Evolutionary conservation across 2,797 vertebrate species (phyloP).

Genomic region (Sebastiscus albofasciatus): DNA sequence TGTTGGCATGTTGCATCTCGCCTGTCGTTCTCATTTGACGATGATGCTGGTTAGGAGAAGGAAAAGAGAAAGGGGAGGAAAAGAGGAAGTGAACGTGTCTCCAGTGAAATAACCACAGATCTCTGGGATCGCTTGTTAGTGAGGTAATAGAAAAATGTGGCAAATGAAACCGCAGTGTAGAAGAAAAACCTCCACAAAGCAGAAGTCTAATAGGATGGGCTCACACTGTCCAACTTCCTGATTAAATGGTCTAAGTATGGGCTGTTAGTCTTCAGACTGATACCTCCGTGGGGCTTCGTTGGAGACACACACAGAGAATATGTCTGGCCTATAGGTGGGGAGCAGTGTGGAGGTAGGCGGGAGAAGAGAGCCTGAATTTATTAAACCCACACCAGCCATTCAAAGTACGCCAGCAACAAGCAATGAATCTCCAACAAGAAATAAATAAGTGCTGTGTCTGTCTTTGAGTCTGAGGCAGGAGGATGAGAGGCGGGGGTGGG

Average conservation of each 20-base stretch:
- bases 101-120: neutral
- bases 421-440: constrained; percentile 68
- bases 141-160: neutral
- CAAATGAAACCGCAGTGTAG: neutral
- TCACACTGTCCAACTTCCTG: constrained; percentile 17
- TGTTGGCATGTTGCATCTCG: neutral
- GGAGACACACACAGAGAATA: neutral
- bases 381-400: constrained; percentile 67
- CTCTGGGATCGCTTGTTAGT: constrained; percentile 12
- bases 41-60: neutral
- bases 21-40: neutral
- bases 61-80: neutral
- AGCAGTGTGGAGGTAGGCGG: constrained; percentile 47
- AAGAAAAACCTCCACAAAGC: neutral
- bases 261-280: constrained; percentile 21
- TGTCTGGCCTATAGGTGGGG: constrained; percentile 12
- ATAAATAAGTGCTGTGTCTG: constrained; percentile 64
- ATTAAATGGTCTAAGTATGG: constrained; percentile 26
- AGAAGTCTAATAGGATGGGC: neutral
- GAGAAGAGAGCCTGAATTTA: constrained; percentile 62
- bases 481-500: constrained; percentile 45
- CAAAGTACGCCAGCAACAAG: constrained; percentile 60
- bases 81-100: neutral
- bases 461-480: constrained; percentile 56
- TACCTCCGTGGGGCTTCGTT: constrained; percentile 1